phyloP scores from a whole-genome alignment of 2,888 invertebrate genomes.

The Invenusta paracnida region DNA sequence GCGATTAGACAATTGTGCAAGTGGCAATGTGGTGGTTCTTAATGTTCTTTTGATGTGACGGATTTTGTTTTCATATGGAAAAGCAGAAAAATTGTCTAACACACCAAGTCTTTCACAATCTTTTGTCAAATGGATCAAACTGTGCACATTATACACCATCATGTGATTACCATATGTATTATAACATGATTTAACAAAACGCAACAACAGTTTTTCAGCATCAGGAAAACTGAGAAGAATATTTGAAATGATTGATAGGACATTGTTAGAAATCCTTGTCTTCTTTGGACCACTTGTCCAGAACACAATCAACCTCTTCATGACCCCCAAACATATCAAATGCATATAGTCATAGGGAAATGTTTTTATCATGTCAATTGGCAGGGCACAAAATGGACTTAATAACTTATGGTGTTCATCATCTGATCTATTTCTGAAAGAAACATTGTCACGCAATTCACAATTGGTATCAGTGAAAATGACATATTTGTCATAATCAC shows the following conservation, averaged over 20 bases:
- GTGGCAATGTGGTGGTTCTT: not conserved
- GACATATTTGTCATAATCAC: not conserved
- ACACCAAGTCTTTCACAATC: not conserved
- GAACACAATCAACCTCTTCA: conserved; percentile 49
- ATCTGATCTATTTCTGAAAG: conserved; percentile 31
- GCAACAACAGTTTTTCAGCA: not conserved
- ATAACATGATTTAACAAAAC: not conserved
- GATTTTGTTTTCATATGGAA: not conserved
- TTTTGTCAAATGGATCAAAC: not conserved
- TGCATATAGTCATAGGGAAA: conserved; percentile 54
- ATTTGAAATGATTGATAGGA: not conserved
- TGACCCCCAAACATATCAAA: conserved; percentile 52
- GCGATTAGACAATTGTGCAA: not conserved
- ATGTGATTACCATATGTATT: not conserved
- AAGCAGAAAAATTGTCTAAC: not conserved
- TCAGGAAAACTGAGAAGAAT: not conserved
- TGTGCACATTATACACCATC: not conserved
- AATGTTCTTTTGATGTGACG: not conserved
- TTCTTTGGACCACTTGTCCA: conserved; percentile 48
- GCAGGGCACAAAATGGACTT: conserved; percentile 44
- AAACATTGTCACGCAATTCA: not conserved
- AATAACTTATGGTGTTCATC: conserved; percentile 46
- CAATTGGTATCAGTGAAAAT: not conserved
- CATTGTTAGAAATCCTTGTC: not conserved
- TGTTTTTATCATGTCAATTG: conserved; percentile 48